A percentile compares a stretch with the other conserved stretches of the same genome.
These are phyloP conservation scores for Troilus luridus DNA, from an alignment of 2,888 invertebrate species.

Conservation along the genomic window DNA sequence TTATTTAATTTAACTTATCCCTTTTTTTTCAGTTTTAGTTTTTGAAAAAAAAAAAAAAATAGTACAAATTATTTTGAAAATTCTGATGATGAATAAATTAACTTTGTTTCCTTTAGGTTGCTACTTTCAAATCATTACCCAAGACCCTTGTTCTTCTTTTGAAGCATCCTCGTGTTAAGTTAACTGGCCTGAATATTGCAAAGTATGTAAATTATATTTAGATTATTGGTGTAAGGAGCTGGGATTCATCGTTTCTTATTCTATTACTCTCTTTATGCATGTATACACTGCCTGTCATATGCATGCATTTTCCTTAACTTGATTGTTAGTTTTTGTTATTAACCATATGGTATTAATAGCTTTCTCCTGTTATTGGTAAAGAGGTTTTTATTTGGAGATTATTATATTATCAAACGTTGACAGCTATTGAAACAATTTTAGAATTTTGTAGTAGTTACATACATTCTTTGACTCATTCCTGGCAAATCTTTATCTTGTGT, in stretches of 20 bases:
- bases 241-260: background rate
- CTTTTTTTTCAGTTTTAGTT: background rate
- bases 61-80: background rate
- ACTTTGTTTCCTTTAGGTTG: constrained; percentile 70
- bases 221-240: background rate
- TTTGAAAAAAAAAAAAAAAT: background rate
- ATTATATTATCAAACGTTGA: background rate
- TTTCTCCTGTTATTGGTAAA: background rate
- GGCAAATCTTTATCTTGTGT: too few species aligned
- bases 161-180: constrained; percentile 73
- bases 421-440: background rate
- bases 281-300: background rate
- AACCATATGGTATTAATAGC: background rate
- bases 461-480: too few species aligned
- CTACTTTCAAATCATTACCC: constrained; percentile 69
- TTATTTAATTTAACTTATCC: background rate
- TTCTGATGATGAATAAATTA: background rate
- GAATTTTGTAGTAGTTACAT: too few species aligned
- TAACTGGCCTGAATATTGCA: constrained; percentile 77
- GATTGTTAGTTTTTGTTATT: background rate
- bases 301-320: background rate
- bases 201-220: constrained; percentile 70
- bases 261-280: background rate
- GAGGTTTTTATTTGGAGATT: background rate
- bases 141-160: constrained; percentile 73